Base-by-base conservation (phyloP, 2,113 vertebrate genomes). In the Ceuthmochares aereus region DNA sequence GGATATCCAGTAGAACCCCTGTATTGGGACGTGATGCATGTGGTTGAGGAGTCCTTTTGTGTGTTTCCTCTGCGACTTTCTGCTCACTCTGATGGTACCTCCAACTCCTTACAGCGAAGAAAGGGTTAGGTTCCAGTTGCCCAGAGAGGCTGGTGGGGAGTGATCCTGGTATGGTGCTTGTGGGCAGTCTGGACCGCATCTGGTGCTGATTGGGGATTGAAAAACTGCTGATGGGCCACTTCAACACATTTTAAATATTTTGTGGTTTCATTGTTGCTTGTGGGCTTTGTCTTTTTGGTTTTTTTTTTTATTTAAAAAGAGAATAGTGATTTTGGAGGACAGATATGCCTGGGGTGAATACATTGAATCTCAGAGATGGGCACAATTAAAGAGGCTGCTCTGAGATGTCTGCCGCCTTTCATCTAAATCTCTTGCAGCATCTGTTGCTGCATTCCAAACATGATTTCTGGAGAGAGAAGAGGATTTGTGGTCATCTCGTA, bases 81-180 rank as follows among this genome's bases (percentile, higher is more conserved):
- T 47, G 25, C 30, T 96, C 32, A 26, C 12, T 0, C 0, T 0
- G 0, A 9, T 16, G 56, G 7, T 4, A 7, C 9, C 34, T 30
- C 66, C 21, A 60, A 47, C 42, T 79, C n/a, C 25, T 30, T n/a
- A 42, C 10, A 42, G 29, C 0, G 66, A 20, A 49, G 37, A 67
- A 60, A 66, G 0, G 1, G 7, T 42, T 14, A 23, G 42, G 26
- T 64, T 22, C 26, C 2, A 1, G 13, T 5, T 78, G 25, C 15
- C 12, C 6, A 9, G 15, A n/a, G 14, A 69, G 18, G 11, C 6
- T 49, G 43, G 20, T 52, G 17, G n/a, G 22, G 10, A 6, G 26
- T 17, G 47, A 19, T 14, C 36, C 37, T 58, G 29, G 37, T 25
- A 21, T 0, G 3, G 30, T 0, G 1, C n/a, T 30, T 55, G 26